phyloP scores from a whole-genome alignment of 2,888 invertebrate genomes.

The Troglohyphantes excavatus region DNA sequence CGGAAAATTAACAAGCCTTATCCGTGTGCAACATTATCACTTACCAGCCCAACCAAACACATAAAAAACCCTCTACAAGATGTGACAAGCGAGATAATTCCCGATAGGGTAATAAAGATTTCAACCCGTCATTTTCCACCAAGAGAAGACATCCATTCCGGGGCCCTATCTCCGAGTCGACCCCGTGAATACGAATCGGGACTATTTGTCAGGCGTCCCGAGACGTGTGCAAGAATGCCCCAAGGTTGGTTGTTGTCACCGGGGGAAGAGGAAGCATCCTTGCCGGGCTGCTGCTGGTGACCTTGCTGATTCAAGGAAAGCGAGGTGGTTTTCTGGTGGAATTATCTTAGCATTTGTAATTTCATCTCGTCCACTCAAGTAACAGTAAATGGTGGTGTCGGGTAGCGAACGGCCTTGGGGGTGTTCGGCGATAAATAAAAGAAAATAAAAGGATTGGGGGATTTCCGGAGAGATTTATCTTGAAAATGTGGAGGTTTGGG shows the following conservation, averaged over 20 bases:
- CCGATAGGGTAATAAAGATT: neutral
- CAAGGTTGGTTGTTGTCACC: slow-evolving; percentile 46
- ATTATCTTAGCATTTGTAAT: neutral
- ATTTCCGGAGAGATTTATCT: no score
- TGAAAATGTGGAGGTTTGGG: no score
- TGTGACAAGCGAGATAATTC: neutral
- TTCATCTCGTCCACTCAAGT: slow-evolving; percentile 6
- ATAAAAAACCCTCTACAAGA: neutral
- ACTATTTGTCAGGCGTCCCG: slow-evolving; percentile 35
- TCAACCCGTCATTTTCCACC: slow-evolving; percentile 23
- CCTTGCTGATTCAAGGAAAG: slow-evolving; percentile 33
- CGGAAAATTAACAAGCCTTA: neutral
- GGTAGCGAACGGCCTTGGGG: neutral
- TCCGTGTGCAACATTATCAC: neutral
- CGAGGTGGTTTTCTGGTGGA: neutral
- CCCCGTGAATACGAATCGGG: slow-evolving; percentile 16
- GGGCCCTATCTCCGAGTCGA: neutral
- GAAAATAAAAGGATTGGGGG: no score
- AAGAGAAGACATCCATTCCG: slow-evolving; percentile 10
- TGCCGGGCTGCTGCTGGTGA: slow-evolving; percentile 39
- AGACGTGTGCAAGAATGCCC: slow-evolving; percentile 35
- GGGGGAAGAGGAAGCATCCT: slow-evolving; percentile 33
- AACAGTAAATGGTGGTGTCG: neutral
- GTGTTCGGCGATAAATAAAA: no score
- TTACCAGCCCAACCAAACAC: no score